Conservation (phyloP, 92 coral and sea anemone species). For the Porites rus region DNA sequence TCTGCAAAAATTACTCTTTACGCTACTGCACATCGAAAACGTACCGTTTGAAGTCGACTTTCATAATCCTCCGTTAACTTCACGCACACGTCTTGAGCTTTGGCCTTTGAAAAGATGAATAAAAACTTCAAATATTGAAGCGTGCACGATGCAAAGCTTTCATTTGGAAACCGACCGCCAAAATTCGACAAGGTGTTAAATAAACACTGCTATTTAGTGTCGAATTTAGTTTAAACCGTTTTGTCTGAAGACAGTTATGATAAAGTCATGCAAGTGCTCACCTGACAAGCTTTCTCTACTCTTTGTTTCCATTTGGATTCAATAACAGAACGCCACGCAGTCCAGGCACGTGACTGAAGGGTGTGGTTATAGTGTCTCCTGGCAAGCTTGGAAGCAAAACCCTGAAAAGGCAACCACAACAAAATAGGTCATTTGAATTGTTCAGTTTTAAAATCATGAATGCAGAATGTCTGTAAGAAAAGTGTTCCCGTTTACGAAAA, state of each 20-base stretch:
- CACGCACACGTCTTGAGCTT: conserved; percentile 96
- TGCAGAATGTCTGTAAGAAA: too few species aligned
- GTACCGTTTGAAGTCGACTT: conserved; percentile 82
- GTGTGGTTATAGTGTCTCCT: conserved; percentile 83
- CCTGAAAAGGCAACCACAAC: conserved; percentile 29
- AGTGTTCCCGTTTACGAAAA: too few species aligned
- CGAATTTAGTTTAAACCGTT: background rate
- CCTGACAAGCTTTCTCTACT: conserved; percentile 99
- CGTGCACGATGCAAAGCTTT: too few species aligned
- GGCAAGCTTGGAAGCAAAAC: conserved; percentile 89
- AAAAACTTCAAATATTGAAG: background rate
- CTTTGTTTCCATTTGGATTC: conserved; percentile 96
- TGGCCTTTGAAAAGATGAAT: conserved; percentile 58
- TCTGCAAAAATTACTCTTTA: too few species aligned
- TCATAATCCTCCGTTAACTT: conserved; percentile 96
- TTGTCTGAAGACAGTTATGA: background rate
- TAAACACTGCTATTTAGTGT: too few species aligned
- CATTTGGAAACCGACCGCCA: too few species aligned
- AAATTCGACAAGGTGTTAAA: too few species aligned
- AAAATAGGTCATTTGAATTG: too few species aligned
- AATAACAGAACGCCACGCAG: conserved; percentile 89
- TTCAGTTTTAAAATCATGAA: too few species aligned
- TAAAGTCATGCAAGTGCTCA: background rate
- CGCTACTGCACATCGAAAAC: background rate
- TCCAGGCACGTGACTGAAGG: conserved; percentile 86